Percentiles rank a stretch among this genome's conserved stretches.
These are phyloP conservation scores for Gnathonemus longibarbis DNA, from an alignment of 2,113 vertebrate genomes.

Conservation along the genomic window DNA sequence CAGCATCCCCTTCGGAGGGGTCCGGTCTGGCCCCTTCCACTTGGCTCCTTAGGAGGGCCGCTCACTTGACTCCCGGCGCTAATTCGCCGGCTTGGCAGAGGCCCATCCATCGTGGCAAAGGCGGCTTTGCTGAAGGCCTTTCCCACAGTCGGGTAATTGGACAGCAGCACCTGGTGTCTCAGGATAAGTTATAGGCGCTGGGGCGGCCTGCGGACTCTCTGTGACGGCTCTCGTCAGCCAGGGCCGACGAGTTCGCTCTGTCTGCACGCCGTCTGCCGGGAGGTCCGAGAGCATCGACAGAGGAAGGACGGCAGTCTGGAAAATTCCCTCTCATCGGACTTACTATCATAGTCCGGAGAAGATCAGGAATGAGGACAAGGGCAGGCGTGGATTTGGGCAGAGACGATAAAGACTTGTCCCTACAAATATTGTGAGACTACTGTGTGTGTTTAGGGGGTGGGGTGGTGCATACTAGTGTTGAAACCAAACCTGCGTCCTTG, in stretches of 20 bases:
- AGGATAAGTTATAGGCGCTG: slow-evolving; percentile 59
- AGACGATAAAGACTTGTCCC: neutral
- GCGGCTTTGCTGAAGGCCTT: slow-evolving; percentile 44
- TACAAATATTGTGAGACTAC: neutral
- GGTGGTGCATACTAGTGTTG: neutral
- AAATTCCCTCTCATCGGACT: neutral
- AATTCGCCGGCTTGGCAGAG: slow-evolving; percentile 61
- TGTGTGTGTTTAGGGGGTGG: neutral
- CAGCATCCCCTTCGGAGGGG: slow-evolving; percentile 46
- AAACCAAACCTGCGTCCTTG: neutral
- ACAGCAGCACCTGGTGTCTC: slow-evolving; percentile 55
- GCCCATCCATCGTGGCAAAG: slow-evolving; percentile 57
- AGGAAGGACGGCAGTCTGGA: neutral
- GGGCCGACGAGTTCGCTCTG: neutral
- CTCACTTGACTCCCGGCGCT: slow-evolving; percentile 62
- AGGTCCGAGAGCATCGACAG: neutral
- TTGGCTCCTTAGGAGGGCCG: slow-evolving; percentile 63
- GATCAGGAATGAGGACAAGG: neutral
- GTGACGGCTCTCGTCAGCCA: slow-evolving; percentile 50
- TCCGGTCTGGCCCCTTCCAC: slow-evolving; percentile 57
- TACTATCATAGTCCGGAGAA: neutral
- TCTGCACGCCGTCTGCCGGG: neutral
- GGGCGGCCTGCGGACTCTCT: slow-evolving; percentile 50
- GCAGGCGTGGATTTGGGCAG: neutral
- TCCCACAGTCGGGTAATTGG: slow-evolving; percentile 57